Evolutionary conservation across 2,888 invertebrate genomes (phyloP).

Genomic region (Leptopilina syphax): DNA sequence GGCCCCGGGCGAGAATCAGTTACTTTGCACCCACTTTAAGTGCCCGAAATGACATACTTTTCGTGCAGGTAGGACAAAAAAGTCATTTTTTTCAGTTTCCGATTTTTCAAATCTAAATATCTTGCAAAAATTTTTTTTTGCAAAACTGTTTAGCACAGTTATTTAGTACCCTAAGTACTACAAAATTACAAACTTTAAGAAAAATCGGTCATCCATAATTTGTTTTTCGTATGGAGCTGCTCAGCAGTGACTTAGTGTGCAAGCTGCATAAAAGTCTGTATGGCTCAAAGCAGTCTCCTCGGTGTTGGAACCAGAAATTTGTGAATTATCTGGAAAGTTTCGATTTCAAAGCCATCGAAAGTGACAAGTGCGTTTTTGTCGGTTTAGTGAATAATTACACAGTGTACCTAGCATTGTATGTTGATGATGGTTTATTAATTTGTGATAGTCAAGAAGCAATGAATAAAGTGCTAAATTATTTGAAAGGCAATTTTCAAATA

Average conservation of each 20-base stretch:
- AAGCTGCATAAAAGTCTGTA: conserved; percentile 34
- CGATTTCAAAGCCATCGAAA: not conserved
- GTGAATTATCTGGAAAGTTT: not conserved
- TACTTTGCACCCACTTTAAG: too few species aligned
- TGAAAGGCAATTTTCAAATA: conserved; percentile 40
- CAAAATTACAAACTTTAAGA: too few species aligned
- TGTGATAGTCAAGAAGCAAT: conserved; percentile 18
- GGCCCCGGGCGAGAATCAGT: too few species aligned
- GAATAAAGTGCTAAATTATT: conserved; percentile 10
- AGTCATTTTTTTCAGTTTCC: too few species aligned
- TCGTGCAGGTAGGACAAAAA: too few species aligned
- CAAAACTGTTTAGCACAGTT: too few species aligned
- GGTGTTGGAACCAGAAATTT: conserved; percentile 32
- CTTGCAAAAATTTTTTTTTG: too few species aligned
- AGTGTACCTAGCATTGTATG: not conserved
- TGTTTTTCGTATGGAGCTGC: too few species aligned
- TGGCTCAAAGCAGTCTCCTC: conserved; percentile 35
- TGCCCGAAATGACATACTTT: too few species aligned
- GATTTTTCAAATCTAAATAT: too few species aligned
- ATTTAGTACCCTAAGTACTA: too few species aligned
- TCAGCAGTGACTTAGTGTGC: conserved; percentile 1
- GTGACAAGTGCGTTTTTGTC: conserved; percentile 11
- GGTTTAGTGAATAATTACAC: not conserved
- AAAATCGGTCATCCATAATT: too few species aligned
- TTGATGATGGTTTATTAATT: conserved; percentile 27